phyloP scores from a whole-genome alignment of 23 tunicate genomes.

The Oikopleura vanhoeffeni region DNA sequence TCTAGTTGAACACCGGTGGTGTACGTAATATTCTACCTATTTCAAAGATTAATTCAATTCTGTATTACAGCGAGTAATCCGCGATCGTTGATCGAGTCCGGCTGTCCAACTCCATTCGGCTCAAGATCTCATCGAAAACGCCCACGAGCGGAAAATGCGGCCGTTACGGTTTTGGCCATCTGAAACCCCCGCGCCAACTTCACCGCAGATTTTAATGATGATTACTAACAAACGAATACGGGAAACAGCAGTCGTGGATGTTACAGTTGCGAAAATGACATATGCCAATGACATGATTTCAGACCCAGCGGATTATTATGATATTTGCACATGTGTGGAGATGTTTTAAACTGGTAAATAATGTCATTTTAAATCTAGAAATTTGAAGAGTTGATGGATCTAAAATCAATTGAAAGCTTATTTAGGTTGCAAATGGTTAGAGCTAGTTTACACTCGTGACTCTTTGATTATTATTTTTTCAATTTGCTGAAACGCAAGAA shows the following conservation, averaged over 20 bases:
- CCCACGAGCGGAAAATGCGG: slow-evolving; percentile 31
- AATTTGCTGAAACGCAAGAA: too few relatives aligned
- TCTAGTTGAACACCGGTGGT: too few relatives aligned
- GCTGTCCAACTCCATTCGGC: slow-evolving; percentile 21
- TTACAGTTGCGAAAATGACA: slow-evolving; percentile 22
- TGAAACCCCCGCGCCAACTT: slow-evolving; percentile 24
- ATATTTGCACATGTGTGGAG: slow-evolving; percentile 28
- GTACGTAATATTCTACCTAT: too few relatives aligned
- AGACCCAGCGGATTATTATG: slow-evolving; percentile 29
- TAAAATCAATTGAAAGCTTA: too few relatives aligned
- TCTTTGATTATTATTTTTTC: too few relatives aligned
- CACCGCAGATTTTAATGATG: slow-evolving; percentile 21
- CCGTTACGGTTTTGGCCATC: slow-evolving; percentile 16
- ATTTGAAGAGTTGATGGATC: too few relatives aligned
- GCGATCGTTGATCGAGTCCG: slow-evolving; percentile 19
- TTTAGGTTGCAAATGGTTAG: too few relatives aligned
- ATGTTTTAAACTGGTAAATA: slow-evolving; percentile 14
- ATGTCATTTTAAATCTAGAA: too few relatives aligned
- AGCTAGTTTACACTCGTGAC: too few relatives aligned
- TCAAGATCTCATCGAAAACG: slow-evolving; percentile 28
- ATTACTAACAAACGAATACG: slow-evolving; percentile 22
- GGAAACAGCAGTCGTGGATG: slow-evolving; percentile 22
- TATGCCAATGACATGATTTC: slow-evolving; percentile 26
- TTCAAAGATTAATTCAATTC: slow-evolving; percentile 12
- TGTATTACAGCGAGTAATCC: slow-evolving; percentile 24